These are phyloP conservation scores for Drosophila simulans DNA, from an alignment of 1,140 invertebrate species.

Conservation along the genomic window DNA sequence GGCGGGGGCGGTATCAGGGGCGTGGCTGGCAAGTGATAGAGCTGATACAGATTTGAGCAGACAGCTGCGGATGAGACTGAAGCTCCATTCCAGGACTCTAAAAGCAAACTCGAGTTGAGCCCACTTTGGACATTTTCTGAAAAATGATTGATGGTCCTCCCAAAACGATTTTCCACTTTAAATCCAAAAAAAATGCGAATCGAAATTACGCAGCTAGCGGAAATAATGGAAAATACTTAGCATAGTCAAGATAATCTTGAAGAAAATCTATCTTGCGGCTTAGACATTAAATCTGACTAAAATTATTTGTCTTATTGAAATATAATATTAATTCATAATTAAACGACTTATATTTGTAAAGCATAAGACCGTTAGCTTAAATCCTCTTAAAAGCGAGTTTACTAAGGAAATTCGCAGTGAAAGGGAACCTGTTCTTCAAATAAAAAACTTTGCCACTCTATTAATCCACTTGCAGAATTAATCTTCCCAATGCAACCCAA, in stretches of 20 bases:
- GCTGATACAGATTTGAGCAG: constrained; percentile 71
- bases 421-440: neutral
- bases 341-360: too few relatives aligned
- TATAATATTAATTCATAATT: neutral
- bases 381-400: too few relatives aligned
- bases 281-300: neutral
- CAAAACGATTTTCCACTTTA: constrained; percentile 70
- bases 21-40: constrained; percentile 57
- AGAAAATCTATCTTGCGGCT: neutral
- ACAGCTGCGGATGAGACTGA: constrained; percentile 62
- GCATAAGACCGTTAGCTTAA: too few relatives aligned
- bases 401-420: neutral
- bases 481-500: constrained; percentile 6
- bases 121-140: constrained; percentile 32
- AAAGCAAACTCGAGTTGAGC: constrained; percentile 38
- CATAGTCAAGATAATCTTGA: constrained; percentile 17
- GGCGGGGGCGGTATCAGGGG: constrained; percentile 10
- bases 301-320: neutral
- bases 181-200: constrained; percentile 38
- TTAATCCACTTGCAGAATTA: constrained; percentile 6
- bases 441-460: neutral
- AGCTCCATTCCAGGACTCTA: constrained; percentile 20
- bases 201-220: constrained; percentile 14
- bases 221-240: constrained; percentile 46
- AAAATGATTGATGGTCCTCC: constrained; percentile 75